Conservation (phyloP, 2,888 invertebrate genomes). For the Luffia ferchaultella region DNA sequence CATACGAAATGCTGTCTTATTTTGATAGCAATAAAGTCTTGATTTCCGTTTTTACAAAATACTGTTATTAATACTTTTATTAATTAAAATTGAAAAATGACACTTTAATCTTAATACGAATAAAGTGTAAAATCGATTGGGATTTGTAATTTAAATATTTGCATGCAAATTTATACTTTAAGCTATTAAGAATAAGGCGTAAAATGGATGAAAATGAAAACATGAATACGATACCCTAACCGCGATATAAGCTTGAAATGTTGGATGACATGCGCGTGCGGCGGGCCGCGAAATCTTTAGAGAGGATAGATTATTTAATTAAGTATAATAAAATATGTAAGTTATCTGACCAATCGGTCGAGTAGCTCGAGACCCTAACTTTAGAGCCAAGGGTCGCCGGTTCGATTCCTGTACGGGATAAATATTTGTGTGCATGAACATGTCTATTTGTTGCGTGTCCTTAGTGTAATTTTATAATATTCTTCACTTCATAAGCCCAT, state of each 20-base stretch:
- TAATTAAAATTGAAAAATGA: background rate
- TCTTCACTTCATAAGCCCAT: too few species aligned
- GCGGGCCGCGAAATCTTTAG: background rate
- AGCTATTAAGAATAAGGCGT: background rate
- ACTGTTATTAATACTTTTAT: background rate
- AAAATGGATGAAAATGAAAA: background rate
- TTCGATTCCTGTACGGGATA: too few species aligned
- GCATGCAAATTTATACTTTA: background rate
- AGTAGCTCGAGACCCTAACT: too few species aligned
- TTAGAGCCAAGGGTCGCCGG: too few species aligned
- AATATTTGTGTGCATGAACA: too few species aligned
- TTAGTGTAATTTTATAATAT: too few species aligned
- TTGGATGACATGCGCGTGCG: slow-evolving; percentile 61
- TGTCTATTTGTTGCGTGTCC: too few species aligned
- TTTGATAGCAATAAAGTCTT: background rate
- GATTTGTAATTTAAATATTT: background rate
- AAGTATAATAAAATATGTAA: too few species aligned
- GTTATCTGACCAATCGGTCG: too few species aligned
- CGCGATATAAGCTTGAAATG: slow-evolving; percentile 50
- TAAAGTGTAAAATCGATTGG: background rate
- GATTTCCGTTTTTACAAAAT: background rate
- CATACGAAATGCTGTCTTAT: background rate
- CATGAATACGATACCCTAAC: slow-evolving; percentile 21
- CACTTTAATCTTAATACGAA: background rate
- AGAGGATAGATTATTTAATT: too few species aligned